Evolutionary conservation across 2,888 invertebrate species (phyloP).

Genomic region (Andrena haemorrhoa): DNA sequence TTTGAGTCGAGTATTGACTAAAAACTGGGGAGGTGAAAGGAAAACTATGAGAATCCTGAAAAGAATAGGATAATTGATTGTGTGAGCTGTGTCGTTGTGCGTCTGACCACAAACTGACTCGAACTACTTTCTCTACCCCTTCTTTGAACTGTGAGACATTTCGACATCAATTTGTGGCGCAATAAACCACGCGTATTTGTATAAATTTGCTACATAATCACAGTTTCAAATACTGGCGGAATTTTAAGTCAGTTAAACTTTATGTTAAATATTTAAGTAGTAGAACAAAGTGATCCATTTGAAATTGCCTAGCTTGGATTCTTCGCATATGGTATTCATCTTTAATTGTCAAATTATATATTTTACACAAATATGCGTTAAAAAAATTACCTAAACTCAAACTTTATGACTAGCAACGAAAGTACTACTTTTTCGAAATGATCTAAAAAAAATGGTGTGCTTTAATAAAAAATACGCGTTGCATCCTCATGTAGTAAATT

Average conservation of each 20-base stretch:
- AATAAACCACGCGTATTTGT: not conserved
- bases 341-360: too few species aligned
- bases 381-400: too few species aligned
- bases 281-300: not conserved
- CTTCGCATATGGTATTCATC: too few species aligned
- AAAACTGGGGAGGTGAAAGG: not conserved
- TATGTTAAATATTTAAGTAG: not conserved
- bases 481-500: too few species aligned
- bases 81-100: conserved; percentile 4
- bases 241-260: too few species aligned
- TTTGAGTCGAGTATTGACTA: not conserved
- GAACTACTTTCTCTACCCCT: conserved; percentile 63
- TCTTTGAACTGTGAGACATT: not conserved
- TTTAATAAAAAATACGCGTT: too few species aligned
- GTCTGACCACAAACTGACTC: conserved; percentile 67
- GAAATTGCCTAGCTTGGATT: too few species aligned
- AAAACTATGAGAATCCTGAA: not conserved
- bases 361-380: too few species aligned
- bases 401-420: too few species aligned
- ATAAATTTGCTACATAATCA: not conserved
- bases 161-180: not conserved
- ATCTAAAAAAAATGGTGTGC: too few species aligned
- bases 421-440: too few species aligned
- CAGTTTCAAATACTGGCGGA: not conserved
- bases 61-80: not conserved